A percentile compares a stretch with the other conserved stretches of the same genome.
Evolutionary conservation across 2,797 vertebrate genomes (phyloP).

Genomic region (Sphenopsis melanotis): DNA sequence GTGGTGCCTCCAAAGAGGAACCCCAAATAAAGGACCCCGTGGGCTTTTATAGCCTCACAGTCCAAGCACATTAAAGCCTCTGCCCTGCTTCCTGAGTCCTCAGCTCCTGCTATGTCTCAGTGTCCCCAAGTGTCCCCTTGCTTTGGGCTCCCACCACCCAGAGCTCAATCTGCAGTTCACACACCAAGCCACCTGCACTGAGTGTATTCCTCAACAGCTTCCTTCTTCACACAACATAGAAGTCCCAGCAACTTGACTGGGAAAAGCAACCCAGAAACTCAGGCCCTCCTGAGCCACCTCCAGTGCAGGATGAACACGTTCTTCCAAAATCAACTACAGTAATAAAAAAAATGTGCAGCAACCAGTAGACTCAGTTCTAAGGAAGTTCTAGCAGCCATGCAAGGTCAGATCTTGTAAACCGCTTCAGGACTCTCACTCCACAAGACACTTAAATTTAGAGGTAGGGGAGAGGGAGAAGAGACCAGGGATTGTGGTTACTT

Average conservation of each 20-base stretch:
- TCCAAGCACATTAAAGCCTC: neutral
- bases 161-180: neutral
- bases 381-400: neutral
- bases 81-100: neutral
- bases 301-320: neutral
- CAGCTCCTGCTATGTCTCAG: neutral
- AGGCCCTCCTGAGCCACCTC: neutral
- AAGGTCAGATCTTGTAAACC: neutral
- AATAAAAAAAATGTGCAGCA: neutral
- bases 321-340: neutral
- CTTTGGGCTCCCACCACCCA: neutral
- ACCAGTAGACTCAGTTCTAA: neutral
- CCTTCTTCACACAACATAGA: neutral
- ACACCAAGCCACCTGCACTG: neutral
- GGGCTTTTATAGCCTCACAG: neutral
- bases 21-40: neutral
- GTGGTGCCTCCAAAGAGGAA: neutral
- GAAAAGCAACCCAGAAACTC: neutral
- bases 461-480: neutral
- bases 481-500: neutral
- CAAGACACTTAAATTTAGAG: neutral
- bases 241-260: neutral
- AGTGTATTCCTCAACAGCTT: neutral
- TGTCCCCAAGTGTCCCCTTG: fast-evolving
- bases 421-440: neutral